Conservation (phyloP, 2,888 invertebrate species). For the Rosalia funebris region DNA sequence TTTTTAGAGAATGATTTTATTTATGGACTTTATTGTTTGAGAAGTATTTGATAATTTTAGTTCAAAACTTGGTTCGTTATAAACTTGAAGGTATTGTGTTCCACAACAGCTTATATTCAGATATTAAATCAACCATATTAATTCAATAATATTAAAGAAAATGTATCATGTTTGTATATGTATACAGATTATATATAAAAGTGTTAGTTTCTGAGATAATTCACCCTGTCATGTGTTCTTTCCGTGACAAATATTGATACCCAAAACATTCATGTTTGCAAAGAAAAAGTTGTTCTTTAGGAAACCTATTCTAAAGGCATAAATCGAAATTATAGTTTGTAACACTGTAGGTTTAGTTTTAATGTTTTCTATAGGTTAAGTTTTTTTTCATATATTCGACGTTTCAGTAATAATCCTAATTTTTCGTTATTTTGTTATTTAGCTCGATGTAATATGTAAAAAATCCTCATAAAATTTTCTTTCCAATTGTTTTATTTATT, state of each 20-base stretch:
- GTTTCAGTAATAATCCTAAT: constrained; percentile 8
- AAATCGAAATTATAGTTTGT: constrained; percentile 20
- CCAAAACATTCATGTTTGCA: no score
- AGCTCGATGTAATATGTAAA: constrained; percentile 13
- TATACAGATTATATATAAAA: not conserved
- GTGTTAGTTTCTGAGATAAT: not conserved
- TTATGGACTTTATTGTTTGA: no score
- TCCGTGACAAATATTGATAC: not conserved
- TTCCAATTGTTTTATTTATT: constrained; percentile 17
- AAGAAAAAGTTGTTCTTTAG: no score
- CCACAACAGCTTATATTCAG: no score
- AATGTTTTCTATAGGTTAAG: constrained; percentile 13
- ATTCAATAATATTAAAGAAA: no score
- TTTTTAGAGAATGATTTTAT: no score
- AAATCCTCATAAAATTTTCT: constrained; percentile 23
- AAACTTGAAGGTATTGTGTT: no score
- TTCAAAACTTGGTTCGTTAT: no score
- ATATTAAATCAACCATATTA: no score
- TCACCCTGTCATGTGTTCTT: not conserved
- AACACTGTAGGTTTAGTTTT: constrained; percentile 14
- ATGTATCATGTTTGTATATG: not conserved
- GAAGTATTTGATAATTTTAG: no score
- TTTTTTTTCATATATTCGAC: not conserved
- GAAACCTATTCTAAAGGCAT: not conserved
- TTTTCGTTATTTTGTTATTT: constrained; percentile 3